These are phyloP conservation scores for Vanacampus margaritifer DNA, from an alignment of 2,113 vertebrate genomes.

Conservation along the genomic window DNA sequence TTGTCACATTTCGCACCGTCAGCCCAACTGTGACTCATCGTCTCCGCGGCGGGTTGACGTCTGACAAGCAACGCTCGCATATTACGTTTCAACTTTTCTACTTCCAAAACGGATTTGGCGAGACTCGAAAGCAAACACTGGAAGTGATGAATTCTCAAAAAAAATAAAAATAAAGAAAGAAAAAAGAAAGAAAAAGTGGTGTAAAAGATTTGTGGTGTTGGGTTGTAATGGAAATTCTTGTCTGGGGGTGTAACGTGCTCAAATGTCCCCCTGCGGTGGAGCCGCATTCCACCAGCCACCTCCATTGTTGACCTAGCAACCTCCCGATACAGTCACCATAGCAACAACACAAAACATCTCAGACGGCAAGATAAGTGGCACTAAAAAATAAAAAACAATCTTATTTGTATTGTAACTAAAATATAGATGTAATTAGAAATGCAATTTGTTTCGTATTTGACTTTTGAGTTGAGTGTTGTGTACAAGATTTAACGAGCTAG, in stretches of 20 bases:
- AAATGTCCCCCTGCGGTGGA: conserved; percentile 39
- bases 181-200: background rate
- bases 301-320: conserved; percentile 44
- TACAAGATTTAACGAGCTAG: conserved; percentile 68
- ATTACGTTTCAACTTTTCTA: background rate
- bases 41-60: background rate
- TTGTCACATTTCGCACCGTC: conserved; percentile 22
- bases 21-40: background rate
- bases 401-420: conserved; percentile 52
- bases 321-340: conserved; percentile 35
- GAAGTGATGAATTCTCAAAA: background rate
- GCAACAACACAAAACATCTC: conserved; percentile 50
- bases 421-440: conserved; percentile 32
- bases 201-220: background rate
- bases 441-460: conserved; percentile 33
- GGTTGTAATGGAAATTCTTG: background rate
- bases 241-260: background rate
- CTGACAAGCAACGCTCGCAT: background rate
- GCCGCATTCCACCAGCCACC: conserved; percentile 41
- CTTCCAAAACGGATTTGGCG: background rate
- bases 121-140: too few relatives aligned
- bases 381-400: conserved; percentile 21
- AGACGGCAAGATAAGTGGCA: conserved; percentile 57
- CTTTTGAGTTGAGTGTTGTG: conserved; percentile 38
- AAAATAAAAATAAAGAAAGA: background rate